These are phyloP conservation scores for Slavum lentiscoides DNA, from an alignment of 2,888 invertebrate species.

Conservation along the genomic window DNA sequence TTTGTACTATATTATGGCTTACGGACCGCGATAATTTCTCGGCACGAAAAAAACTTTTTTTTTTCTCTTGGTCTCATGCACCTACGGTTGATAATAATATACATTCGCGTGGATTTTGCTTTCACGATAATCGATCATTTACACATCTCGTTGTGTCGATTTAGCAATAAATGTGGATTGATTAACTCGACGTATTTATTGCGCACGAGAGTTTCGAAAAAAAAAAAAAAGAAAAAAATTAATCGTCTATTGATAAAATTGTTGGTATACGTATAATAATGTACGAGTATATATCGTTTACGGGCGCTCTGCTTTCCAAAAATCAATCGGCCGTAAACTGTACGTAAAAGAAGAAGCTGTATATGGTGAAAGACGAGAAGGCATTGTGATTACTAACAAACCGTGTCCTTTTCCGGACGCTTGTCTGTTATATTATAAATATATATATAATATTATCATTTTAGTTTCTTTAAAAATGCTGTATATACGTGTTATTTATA, in stretches of 20 bases:
- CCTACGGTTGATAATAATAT: slow-evolving; percentile 9
- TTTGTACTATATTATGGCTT: background rate
- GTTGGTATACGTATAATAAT: slow-evolving; percentile 2
- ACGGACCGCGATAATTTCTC: slow-evolving; percentile 26
- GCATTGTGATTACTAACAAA: slow-evolving; percentile 35
- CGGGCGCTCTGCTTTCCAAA: slow-evolving; percentile 48
- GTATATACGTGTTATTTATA: too few relatives aligned
- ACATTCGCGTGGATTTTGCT: slow-evolving; percentile 27
- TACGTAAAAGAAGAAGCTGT: slow-evolving; percentile 12
- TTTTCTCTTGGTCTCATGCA: background rate
- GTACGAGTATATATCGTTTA: slow-evolving; percentile 13
- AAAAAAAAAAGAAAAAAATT: slow-evolving; percentile 14
- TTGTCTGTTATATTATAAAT: background rate
- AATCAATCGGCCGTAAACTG: slow-evolving; percentile 25
- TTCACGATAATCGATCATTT: slow-evolving; percentile 50
- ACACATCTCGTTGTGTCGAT: slow-evolving; percentile 18
- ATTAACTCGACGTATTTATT: slow-evolving; percentile 24
- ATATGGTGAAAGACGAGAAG: background rate
- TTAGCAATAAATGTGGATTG: slow-evolving; percentile 12
- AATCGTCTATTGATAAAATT: slow-evolving; percentile 25
- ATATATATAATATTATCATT: background rate
- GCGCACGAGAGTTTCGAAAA: background rate
- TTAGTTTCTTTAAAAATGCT: background rate
- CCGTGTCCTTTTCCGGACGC: slow-evolving; percentile 32
- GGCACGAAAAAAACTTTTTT: slow-evolving; percentile 22